Evolutionary conservation across 2,113 vertebrate genomes (phyloP).

Genomic region (Triplophysa dalaica): DNA sequence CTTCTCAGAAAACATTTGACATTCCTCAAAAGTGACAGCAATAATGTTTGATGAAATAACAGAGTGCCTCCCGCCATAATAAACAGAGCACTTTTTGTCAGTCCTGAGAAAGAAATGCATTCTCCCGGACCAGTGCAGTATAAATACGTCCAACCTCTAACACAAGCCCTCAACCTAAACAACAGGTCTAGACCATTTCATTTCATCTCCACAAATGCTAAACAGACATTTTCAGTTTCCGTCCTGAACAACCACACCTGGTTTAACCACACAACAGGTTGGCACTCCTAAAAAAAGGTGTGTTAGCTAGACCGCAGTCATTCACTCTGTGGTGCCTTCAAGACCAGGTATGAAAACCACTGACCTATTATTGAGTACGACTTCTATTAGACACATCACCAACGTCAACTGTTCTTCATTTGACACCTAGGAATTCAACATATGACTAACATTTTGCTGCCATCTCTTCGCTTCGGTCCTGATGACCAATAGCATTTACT

Average conservation of each 20-base stretch:
- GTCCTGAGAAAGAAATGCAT: no score
- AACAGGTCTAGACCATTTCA: not conserved
- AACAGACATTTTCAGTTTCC: not conserved
- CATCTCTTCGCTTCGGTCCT: not conserved
- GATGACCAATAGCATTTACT: not conserved
- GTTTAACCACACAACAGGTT: not conserved
- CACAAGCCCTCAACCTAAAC: not conserved
- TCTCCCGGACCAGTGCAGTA: not conserved
- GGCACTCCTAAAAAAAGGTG: not conserved
- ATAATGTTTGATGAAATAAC: not conserved
- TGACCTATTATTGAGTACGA: not conserved
- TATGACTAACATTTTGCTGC: slow-evolving; percentile 2
- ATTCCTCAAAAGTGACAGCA: not conserved
- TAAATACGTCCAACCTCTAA: not conserved
- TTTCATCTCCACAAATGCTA: not conserved
- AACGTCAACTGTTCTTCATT: not conserved
- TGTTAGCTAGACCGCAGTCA: not conserved
- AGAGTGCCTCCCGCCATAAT: not conserved
- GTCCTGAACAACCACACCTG: not conserved
- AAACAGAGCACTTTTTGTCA: no score
- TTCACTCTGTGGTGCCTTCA: not conserved
- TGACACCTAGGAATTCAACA: not conserved
- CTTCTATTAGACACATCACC: not conserved
- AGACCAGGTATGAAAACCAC: not conserved
- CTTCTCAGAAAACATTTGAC: not conserved